A percentile compares a stretch with the other conserved stretches of the same genome.
phyloP scores from a whole-genome alignment of 2,797 vertebrate species.

The Gila robusta region DNA sequence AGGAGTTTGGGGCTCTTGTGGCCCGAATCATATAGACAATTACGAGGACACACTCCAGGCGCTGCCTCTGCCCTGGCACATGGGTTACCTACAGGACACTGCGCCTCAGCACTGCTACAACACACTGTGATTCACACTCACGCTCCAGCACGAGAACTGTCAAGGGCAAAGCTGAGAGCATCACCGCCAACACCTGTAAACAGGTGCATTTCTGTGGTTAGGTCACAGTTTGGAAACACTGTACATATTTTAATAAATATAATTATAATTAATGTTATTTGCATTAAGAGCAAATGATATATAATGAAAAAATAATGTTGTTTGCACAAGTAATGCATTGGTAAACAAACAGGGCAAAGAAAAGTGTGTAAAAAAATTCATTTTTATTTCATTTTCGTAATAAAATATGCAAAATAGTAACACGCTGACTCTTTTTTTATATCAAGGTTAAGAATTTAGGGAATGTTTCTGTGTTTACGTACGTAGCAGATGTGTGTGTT shows the following conservation, averaged over 20 bases:
- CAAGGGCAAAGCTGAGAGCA: not conserved
- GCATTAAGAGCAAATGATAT: conserved; percentile 39
- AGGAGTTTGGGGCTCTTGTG: conserved; percentile 72
- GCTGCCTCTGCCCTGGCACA: conserved; percentile 80
- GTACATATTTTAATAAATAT: conserved; percentile 19
- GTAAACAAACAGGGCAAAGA: not conserved
- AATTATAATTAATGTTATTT: conserved; percentile 49
- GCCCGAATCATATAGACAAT: conserved; percentile 74
- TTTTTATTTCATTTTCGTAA: conserved; percentile 1
- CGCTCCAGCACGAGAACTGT: not conserved
- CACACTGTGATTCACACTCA: conserved; percentile 65
- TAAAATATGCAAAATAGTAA: conserved; percentile 30
- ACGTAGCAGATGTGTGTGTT: not conserved
- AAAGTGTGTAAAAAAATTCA: not conserved
- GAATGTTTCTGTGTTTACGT: not conserved
- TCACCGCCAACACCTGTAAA: not conserved
- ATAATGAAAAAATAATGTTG: conserved; percentile 56
- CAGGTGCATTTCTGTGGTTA: conserved; percentile 16
- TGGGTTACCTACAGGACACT: conserved; percentile 78
- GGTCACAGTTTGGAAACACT: not conserved
- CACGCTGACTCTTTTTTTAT: not conserved
- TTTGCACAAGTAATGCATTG: not conserved
- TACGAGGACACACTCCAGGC: conserved; percentile 70
- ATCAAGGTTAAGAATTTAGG: not conserved
- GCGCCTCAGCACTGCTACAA: conserved; percentile 76